Base-by-base conservation (phyloP, 1,140 invertebrate species). In the Tetraneura akinire region DNA sequence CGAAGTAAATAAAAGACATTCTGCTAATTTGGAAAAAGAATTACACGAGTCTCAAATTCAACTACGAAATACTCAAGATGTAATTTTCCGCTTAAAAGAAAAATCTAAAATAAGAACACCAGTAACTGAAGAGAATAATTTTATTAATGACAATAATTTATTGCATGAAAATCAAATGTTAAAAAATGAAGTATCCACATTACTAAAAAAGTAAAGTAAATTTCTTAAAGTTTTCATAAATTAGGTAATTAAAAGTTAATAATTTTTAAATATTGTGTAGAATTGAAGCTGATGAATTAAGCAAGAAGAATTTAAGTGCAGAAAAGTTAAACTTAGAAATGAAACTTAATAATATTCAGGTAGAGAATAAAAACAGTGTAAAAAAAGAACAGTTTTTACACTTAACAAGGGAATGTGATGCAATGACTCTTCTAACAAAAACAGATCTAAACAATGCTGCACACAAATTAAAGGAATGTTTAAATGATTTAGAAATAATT, bases 1-100 rank as follows among this genome's bases (percentile, higher is more conserved):
- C 18, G 60, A 66, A 55, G 81, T 78, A 1, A 80, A 82, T 53
- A 80, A 81, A 74, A 51, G 49, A 53, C 82, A 82, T 60, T 64
- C 80, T 2, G 76, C 70, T 80, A 81, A 80, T 76, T 42, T 82
- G 18, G 80, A 82, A 81, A 81, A 80, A 47, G 82, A 83, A 73
- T 78, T 82, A 23, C 23, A 70, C 18, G 80, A 82, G 32, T 45
- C 62, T 29, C 60, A 82, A 45, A 16, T 66, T 4, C 71, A 68
- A 53, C 47, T 80, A 60, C 47, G 26, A 37, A 80, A 64, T 26
- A 26, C 64, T 26, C 70, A 80, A 53, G 68, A 81, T 66, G 64
- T 80, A 21, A 81, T 81, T 32, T 55, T 78, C 45, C 55, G 23
- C 47, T 80, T 74, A 51, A 80, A 60, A 55, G 80, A 57, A 55